Evolutionary conservation across 2,113 vertebrate genomes (phyloP).

Genomic region (Chitala chitala): DNA sequence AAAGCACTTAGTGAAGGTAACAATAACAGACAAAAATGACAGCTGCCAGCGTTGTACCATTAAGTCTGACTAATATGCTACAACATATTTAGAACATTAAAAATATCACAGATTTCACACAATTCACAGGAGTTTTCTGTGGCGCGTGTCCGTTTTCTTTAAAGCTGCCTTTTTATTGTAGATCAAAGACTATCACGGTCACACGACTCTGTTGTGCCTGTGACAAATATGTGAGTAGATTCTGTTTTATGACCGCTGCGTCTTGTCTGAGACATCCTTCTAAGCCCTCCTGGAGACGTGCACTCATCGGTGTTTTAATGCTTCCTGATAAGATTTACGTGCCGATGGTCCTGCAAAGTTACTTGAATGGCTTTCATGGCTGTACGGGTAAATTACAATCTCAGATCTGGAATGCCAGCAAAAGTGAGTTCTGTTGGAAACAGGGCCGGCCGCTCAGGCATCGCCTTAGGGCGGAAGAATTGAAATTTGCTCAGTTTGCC

Average conservation of each 20-base stretch:
- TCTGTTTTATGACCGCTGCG: neutral
- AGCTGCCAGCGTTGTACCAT: no score
- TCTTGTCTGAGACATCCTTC: neutral
- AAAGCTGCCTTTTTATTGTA: neutral
- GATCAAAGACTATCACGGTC: neutral
- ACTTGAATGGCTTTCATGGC: neutral
- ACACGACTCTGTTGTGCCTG: neutral
- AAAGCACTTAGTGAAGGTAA: no score
- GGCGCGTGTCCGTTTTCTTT: neutral
- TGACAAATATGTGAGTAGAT: neutral
- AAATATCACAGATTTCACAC: no score
- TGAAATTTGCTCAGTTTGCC: slow-evolving; percentile 48
- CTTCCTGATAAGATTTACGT: neutral
- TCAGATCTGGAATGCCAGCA: slow-evolving; percentile 28
- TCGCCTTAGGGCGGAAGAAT: slow-evolving; percentile 41
- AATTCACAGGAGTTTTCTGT: neutral
- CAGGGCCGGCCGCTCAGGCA: slow-evolving; percentile 38
- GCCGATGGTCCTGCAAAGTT: neutral
- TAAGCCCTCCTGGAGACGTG: neutral
- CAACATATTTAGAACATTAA: no score
- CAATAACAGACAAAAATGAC: no score
- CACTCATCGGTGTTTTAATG: neutral
- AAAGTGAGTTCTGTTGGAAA: slow-evolving; percentile 31
- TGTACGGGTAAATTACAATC: neutral
- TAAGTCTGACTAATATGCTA: no score